These are phyloP conservation scores for Actinia tenebrosa DNA, from an alignment of 64 coral and sea anemone species.

Conservation along the genomic window DNA sequence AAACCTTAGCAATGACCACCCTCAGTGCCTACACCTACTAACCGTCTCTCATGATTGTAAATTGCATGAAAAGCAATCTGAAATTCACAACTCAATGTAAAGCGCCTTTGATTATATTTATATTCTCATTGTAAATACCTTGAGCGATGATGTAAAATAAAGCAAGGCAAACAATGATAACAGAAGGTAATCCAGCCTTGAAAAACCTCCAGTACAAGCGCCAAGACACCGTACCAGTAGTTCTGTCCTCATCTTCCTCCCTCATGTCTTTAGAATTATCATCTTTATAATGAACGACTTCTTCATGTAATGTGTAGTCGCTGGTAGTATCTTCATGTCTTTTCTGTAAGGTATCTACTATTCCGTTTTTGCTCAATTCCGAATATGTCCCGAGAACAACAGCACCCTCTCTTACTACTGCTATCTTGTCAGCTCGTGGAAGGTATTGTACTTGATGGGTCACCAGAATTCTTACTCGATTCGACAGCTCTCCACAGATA, in stretches of 20 bases:
- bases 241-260: slow-evolving; percentile 21
- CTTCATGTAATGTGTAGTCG: not conserved
- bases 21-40: too few relatives aligned
- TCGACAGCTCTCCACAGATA: too few relatives aligned
- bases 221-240: slow-evolving; percentile 32
- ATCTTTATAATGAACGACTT: not conserved
- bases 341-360: not conserved
- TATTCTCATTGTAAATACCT: too few relatives aligned
- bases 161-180: not conserved
- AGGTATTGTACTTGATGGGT: not conserved
- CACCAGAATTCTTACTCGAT: too few relatives aligned
- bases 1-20: too few relatives aligned
- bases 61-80: too few relatives aligned
- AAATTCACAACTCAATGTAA: too few relatives aligned
- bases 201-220: slow-evolving; percentile 30
- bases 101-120: too few relatives aligned
- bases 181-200: not conserved
- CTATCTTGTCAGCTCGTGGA: not conserved
- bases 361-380: not conserved
- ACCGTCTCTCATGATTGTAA: too few relatives aligned
- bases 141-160: not conserved
- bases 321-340: not conserved
- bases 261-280: not conserved
- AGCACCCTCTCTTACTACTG: not conserved
- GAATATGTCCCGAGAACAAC: not conserved